These are phyloP conservation scores for Choreutis nemorana DNA, from an alignment of 2,888 invertebrate genomes.

Conservation along the genomic window DNA sequence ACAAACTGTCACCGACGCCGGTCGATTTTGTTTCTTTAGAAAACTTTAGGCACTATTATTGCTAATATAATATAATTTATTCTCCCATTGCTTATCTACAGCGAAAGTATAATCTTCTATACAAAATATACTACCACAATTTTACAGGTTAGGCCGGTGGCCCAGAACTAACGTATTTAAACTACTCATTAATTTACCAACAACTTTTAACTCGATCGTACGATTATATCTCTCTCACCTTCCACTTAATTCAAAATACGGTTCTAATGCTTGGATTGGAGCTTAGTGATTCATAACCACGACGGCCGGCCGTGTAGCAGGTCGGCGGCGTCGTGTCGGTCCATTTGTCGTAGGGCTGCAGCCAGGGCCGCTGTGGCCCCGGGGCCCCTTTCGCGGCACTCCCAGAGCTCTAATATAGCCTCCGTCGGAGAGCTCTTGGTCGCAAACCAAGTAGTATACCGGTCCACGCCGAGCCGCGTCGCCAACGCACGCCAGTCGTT, in stretches of 20 bases:
- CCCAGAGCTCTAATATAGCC: slow-evolving; percentile 95
- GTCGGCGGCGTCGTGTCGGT: slow-evolving; percentile 54
- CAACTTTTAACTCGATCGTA: slow-evolving; percentile 23
- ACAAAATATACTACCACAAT: slow-evolving; percentile 61
- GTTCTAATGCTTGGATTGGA: neutral
- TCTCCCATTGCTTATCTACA: slow-evolving; percentile 50
- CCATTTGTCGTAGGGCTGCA: slow-evolving; percentile 48
- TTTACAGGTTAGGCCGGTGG: slow-evolving; percentile 50
- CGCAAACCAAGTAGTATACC: slow-evolving; percentile 97
- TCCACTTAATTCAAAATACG: too few species aligned
- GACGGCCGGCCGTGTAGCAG: slow-evolving; percentile 51
- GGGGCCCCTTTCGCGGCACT: slow-evolving; percentile 86
- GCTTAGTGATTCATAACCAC: slow-evolving; percentile 45
- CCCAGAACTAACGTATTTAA: slow-evolving; percentile 50
- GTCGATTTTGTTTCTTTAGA: slow-evolving; percentile 49
- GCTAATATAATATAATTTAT: slow-evolving; percentile 61
- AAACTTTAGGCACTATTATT: slow-evolving; percentile 65
- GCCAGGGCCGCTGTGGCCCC: slow-evolving; percentile 81
- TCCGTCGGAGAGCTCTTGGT: slow-evolving; percentile 97
- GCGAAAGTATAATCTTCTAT: slow-evolving; percentile 45
- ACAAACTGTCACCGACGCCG: slow-evolving; percentile 34
- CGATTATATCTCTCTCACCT: too few species aligned
- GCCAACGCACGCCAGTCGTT: slow-evolving; percentile 98
- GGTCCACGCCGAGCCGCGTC: slow-evolving; percentile 90
- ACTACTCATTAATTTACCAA: slow-evolving; percentile 42